Conservation (phyloP, 2,113 vertebrate species). For the Anolis sagrei region DNA sequence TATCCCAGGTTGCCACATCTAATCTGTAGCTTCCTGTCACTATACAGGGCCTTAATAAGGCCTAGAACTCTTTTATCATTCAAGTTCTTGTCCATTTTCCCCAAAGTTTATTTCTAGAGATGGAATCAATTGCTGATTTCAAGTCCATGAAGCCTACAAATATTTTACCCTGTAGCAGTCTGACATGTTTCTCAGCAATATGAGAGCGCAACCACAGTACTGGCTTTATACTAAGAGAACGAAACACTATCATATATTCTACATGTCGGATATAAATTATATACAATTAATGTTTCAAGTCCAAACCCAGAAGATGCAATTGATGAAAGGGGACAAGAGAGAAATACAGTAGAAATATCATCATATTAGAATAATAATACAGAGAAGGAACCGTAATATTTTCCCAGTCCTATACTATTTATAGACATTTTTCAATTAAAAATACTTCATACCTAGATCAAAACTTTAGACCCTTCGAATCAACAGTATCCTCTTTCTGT, state of each 20-base stretch:
- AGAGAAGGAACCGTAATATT: background rate
- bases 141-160: too few species aligned
- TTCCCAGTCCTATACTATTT: background rate
- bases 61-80: too few species aligned
- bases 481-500: background rate
- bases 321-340: background rate
- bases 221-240: background rate
- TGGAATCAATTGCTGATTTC: too few species aligned
- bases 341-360: background rate
- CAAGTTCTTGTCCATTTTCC: too few species aligned
- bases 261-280: background rate
- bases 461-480: background rate
- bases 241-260: background rate
- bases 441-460: background rate
- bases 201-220: too few species aligned
- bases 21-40: too few species aligned
- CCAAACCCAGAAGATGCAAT: background rate
- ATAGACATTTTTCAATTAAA: background rate
- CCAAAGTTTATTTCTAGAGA: too few species aligned
- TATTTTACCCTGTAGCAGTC: too few species aligned
- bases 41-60: too few species aligned
- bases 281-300: background rate
- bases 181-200: too few species aligned
- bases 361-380: too few species aligned
- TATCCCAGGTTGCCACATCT: too few species aligned